Percentiles rank a stretch among this genome's conserved stretches.
Evolutionary conservation across 2,797 vertebrate genomes (phyloP).

Genomic region (Phalanger gymnotis): DNA sequence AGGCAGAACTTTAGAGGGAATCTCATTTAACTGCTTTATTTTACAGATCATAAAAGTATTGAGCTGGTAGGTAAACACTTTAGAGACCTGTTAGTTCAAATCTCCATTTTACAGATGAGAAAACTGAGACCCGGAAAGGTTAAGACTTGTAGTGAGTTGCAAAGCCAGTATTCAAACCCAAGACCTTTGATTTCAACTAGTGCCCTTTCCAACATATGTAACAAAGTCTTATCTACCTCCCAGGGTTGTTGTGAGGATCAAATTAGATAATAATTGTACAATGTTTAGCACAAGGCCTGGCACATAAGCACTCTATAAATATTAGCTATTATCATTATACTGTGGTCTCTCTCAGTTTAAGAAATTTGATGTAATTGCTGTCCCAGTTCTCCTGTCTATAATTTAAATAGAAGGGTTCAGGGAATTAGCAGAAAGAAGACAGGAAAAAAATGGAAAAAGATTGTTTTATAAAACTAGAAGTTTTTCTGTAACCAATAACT

Average conservation of each 20-base stretch:
- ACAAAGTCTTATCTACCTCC: not conserved
- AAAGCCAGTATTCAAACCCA: not conserved
- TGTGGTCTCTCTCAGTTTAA: not conserved
- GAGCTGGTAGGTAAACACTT: not conserved
- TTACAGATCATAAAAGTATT: not conserved
- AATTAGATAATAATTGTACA: not conserved
- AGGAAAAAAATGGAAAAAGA: not conserved
- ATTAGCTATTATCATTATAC: not conserved
- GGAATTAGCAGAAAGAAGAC: not conserved
- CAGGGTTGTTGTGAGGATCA: not conserved
- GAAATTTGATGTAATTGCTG: not conserved
- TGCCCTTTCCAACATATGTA: not conserved
- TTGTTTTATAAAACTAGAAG: not conserved
- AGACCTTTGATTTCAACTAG: not conserved
- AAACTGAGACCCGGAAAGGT: not conserved
- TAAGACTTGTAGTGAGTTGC: not conserved
- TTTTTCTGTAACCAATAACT: not conserved
- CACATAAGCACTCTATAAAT: not conserved
- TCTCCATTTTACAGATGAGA: not conserved
- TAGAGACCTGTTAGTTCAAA: not conserved
- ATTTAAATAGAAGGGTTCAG: not conserved
- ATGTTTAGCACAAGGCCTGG: not conserved
- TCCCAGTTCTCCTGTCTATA: not conserved
- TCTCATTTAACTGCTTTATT: not conserved
- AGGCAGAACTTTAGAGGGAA: not conserved